Base-by-base conservation (phyloP, 2,797 vertebrate species). In the Cichlasoma orientale region DNA sequence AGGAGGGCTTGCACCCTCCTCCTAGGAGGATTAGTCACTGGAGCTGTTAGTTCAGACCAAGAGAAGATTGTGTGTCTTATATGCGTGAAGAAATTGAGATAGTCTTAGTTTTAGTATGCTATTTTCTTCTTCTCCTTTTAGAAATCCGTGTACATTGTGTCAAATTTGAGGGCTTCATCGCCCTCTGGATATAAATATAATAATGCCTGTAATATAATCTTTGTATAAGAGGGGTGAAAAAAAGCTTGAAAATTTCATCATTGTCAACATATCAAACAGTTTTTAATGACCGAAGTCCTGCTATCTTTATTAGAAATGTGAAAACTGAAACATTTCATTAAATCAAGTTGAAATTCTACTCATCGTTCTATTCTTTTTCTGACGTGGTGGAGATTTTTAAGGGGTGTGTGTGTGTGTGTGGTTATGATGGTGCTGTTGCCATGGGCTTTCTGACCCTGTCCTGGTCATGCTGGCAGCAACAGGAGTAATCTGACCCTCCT, bases 301-400 rank as follows among this genome's bases (percentile, higher is more conserved):
- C 95, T 95, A 94, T 95, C 89, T 96, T 95, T 94, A 94, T 93
- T 95, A 93, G 80, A 95, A 95, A 95, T 95, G 95, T 96, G 81
- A 92, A 92, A 92, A 94, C 92, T 92, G 4, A 76, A 94, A 93
- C 93, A 95, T 95, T 96, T 95, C 93, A 96, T 95, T 96, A 95
- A 96, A 96, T 93, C 82, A 80, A 92, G 94, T 96, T 95, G 88
- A 94, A 95, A 94, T 90, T 86, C 58, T 90, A 59, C 11, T 31
- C 52, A 21, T 58, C 70, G 12, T 16, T 7, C 54, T 74, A 52
- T 21, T 53, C 7, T 63, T 31, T 54, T 44, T 44, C 10, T 27
- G 13, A 52, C 54, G 2, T 54, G 14, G 3, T 54, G 14, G 8
- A 53, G 63, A 76, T 57, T 79, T 82, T 9, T 53, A 59, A 27